Evolutionary conservation across 1,140 invertebrate species (phyloP).

Genomic region (Mesaphorura yosii): DNA sequence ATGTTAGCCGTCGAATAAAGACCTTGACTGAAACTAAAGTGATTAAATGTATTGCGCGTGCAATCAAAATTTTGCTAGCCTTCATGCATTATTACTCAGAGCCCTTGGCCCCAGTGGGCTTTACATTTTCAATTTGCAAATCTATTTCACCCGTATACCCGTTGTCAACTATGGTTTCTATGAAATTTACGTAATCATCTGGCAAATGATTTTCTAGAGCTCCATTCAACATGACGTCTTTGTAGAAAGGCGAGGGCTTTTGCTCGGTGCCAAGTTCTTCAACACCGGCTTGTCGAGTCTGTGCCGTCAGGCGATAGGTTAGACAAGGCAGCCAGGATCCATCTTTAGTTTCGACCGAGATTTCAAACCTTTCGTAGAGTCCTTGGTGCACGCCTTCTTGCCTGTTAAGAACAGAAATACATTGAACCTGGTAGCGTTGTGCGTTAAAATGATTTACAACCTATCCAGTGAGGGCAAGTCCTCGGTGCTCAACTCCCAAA

Average conservation of each 20-base stretch:
- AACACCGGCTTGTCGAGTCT: slow-evolving; percentile 37
- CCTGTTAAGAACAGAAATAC: slow-evolving; percentile 37
- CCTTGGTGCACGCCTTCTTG: slow-evolving; percentile 62
- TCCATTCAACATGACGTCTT: slow-evolving; percentile 49
- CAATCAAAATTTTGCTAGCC: no score
- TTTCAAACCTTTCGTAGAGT: slow-evolving; percentile 52
- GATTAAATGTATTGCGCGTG: no score
- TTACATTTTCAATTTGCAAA: no score
- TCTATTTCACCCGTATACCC: slow-evolving; percentile 44
- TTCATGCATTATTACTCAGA: no score
- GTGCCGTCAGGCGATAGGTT: slow-evolving; percentile 51
- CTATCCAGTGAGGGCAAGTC: slow-evolving; percentile 53
- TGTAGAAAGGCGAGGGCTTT: slow-evolving; percentile 57
- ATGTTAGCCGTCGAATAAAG: no score
- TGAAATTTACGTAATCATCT: slow-evolving; percentile 48
- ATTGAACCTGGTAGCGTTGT: not conserved
- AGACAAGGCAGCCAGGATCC: slow-evolving; percentile 47
- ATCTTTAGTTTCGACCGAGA: slow-evolving; percentile 44
- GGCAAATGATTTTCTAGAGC: slow-evolving; percentile 58
- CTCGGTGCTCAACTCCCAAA: slow-evolving; percentile 58
- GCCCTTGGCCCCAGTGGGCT: no score
- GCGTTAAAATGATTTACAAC: slow-evolving; percentile 44
- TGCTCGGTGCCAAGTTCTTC: slow-evolving; percentile 41
- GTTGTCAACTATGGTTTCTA: slow-evolving; percentile 54
- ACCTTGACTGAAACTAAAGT: no score